Evolutionary conservation across 2,888 invertebrate species (phyloP).

Genomic region (Acrobasis consociella): DNA sequence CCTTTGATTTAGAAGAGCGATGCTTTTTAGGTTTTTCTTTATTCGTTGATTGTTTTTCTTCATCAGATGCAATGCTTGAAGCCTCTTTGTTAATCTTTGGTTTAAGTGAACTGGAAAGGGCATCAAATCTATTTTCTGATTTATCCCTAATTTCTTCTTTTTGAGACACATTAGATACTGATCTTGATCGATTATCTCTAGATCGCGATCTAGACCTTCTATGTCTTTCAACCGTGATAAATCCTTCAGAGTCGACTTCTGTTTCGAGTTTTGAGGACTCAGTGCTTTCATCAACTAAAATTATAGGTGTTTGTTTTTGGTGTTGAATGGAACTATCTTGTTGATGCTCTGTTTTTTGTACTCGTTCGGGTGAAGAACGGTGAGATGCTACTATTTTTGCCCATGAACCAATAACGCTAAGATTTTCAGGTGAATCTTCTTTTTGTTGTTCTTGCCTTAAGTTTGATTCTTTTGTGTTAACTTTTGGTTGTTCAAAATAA

Average conservation of each 20-base stretch:
- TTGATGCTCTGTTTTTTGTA: slow-evolving; percentile 30
- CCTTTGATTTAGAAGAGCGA: slow-evolving; percentile 66
- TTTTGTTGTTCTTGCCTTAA: slow-evolving; percentile 27
- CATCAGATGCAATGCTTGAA: slow-evolving; percentile 41
- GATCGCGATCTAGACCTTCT: slow-evolving; percentile 81
- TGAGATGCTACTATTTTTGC: slow-evolving; percentile 70
- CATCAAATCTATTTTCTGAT: slow-evolving; percentile 66
- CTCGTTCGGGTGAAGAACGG: slow-evolving; percentile 59
- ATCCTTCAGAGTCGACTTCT: slow-evolving; percentile 70
- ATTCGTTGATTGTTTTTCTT: slow-evolving; percentile 44
- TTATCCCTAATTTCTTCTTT: slow-evolving; percentile 50
- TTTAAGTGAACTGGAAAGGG: slow-evolving; percentile 54
- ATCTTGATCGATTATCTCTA: slow-evolving; percentile 63
- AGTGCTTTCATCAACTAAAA: slow-evolving; percentile 63
- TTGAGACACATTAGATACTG: slow-evolving; percentile 46
- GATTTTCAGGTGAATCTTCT: slow-evolving; percentile 32
- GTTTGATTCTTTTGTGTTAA: not conserved
- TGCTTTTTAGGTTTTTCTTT: slow-evolving; percentile 56
- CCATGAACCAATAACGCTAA: slow-evolving; percentile 56
- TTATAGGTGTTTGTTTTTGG: slow-evolving; percentile 54
- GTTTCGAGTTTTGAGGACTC: slow-evolving; percentile 51
- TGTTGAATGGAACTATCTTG: slow-evolving; percentile 29
- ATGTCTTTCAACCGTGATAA: slow-evolving; percentile 73
- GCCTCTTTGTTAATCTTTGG: slow-evolving; percentile 45
- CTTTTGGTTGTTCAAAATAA: not conserved